Conservation (phyloP, 1,140 invertebrate genomes). For the Parapsyche elsis region DNA sequence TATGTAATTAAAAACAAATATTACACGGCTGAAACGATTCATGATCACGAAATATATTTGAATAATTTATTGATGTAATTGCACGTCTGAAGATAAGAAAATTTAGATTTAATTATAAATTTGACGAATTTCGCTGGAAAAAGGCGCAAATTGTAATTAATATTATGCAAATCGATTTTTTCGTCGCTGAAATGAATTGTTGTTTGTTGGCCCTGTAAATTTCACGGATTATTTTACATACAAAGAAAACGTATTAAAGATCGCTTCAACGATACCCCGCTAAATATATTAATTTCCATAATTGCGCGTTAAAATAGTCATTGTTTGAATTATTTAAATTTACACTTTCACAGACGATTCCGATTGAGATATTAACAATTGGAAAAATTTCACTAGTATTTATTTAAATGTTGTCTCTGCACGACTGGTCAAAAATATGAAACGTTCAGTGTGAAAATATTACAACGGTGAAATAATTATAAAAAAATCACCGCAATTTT, state of each 20-base stretch:
- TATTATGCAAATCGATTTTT: constrained; percentile 1
- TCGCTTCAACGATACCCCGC: neutral
- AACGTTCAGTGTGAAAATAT: too few relatives aligned
- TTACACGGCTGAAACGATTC: too few relatives aligned
- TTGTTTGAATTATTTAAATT: neutral
- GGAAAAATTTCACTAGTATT: too few relatives aligned
- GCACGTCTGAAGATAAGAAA: neutral
- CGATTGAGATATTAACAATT: too few relatives aligned
- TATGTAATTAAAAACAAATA: too few relatives aligned
- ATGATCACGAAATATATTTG: too few relatives aligned
- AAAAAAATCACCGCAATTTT: too few relatives aligned
- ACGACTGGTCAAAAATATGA: too few relatives aligned
- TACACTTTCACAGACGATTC: too few relatives aligned
- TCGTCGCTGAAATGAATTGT: neutral
- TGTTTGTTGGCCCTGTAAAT: neutral
- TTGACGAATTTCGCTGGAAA: neutral
- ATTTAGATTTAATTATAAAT: constrained; percentile 11
- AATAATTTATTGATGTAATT: too few relatives aligned
- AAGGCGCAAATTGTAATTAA: neutral
- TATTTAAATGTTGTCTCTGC: too few relatives aligned
- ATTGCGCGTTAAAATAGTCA: neutral
- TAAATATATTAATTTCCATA: neutral
- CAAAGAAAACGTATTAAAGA: neutral
- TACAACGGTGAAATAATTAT: too few relatives aligned
- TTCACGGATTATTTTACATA: neutral